A percentile compares a stretch with the other conserved stretches of the same genome.
These are phyloP conservation scores for Siphonodentalium dalli DNA, from an alignment of 2,888 invertebrate species.

Conservation along the genomic window DNA sequence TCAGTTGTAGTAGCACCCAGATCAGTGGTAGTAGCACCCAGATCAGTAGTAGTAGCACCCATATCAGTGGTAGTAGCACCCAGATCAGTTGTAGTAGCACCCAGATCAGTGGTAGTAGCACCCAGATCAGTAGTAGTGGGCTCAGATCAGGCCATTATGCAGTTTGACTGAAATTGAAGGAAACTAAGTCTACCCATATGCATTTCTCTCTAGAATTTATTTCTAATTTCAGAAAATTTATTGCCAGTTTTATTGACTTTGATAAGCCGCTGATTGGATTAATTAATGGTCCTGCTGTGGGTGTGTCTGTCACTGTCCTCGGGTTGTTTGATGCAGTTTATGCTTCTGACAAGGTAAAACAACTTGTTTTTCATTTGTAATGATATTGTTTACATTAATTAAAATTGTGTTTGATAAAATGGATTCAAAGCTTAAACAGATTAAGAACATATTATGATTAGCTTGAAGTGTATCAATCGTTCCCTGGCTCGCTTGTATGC, in stretches of 20 bases:
- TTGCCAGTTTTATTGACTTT: slow-evolving; percentile 81
- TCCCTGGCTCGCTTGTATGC: no score
- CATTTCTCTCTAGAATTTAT: not conserved
- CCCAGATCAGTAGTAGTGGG: no score
- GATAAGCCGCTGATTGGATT: slow-evolving; percentile 87
- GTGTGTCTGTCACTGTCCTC: slow-evolving; percentile 85
- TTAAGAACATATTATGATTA: no score
- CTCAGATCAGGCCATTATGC: no score
- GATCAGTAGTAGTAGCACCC: no score
- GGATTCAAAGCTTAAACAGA: not conserved
- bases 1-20: no score
- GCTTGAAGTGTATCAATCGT: no score
- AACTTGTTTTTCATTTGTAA: not conserved
- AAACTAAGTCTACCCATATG: not conserved
- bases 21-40: no score
- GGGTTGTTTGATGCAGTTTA: slow-evolving; percentile 88
- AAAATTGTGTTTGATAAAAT: not conserved
- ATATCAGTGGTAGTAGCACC: no score
- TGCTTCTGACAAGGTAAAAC: slow-evolving; percentile 77
- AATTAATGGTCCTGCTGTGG: slow-evolving; percentile 94
- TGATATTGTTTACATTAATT: not conserved
- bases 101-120: no score
- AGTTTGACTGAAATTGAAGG: no score
- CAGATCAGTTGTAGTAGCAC: no score
- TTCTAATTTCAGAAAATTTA: slow-evolving; percentile 70